These are phyloP conservation scores for Nasonovia ribisnigri DNA, from an alignment of 2,888 invertebrate genomes.

Conservation along the genomic window DNA sequence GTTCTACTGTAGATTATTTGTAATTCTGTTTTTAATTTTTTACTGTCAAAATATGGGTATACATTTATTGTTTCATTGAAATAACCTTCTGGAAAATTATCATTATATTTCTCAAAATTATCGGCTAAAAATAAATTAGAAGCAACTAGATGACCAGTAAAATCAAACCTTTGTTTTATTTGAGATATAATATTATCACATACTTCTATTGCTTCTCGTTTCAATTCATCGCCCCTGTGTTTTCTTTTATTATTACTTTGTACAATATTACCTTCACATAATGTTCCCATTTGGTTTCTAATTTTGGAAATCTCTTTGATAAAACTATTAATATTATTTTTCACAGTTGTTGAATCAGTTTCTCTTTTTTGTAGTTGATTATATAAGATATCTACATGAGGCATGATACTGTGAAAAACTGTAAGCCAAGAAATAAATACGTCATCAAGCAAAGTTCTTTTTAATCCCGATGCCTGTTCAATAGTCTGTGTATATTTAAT, in stretches of 20 bases:
- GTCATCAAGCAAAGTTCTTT: not conserved
- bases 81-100: constrained; percentile 22
- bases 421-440: too few species aligned
- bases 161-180: constrained; percentile 14
- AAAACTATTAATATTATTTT: constrained; percentile 24
- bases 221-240: constrained; percentile 7
- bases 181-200: constrained; percentile 25
- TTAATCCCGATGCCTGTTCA: not conserved
- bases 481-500: not conserved
- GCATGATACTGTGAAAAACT: not conserved
- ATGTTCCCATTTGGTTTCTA: constrained; percentile 8
- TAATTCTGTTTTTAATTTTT: constrained; percentile 3
- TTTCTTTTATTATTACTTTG: not conserved
- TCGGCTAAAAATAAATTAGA: not conserved
- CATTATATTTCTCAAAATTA: not conserved
- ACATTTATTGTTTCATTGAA: not conserved
- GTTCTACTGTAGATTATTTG: constrained; percentile 6
- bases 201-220: constrained; percentile 20
- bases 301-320: not conserved
- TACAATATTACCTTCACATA: constrained; percentile 1
- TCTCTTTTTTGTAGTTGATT: constrained; percentile 27
- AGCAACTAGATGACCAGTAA: constrained; percentile 18
- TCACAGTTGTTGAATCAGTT: constrained; percentile 26
- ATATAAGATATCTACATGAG: constrained; percentile 18
- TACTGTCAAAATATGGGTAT: not conserved